Evolutionary conservation across 2,888 invertebrate species (phyloP).

Genomic region (Lycocerus yunnanus): DNA sequence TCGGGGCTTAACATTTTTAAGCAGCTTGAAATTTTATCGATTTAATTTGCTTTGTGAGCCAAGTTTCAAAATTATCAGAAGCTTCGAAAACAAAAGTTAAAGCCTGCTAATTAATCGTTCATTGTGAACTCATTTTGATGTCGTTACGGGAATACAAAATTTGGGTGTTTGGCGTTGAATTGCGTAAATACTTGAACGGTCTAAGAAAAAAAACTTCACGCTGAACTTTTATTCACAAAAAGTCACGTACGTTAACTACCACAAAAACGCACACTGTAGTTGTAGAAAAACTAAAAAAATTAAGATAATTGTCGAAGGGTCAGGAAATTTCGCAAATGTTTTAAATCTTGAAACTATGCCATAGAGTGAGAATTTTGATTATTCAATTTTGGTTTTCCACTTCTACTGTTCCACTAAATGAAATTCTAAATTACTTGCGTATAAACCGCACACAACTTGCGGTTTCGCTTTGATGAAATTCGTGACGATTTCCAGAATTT

Average conservation of each 20-base stretch:
- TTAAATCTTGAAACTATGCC: background rate
- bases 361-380: background rate
- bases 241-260: background rate
- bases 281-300: too few species aligned
- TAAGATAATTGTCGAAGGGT: background rate
- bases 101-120: background rate
- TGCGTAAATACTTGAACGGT: background rate
- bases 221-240: background rate
- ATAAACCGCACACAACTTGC: background rate
- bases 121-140: background rate
- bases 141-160: background rate
- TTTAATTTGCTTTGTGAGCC: background rate
- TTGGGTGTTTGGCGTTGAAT: background rate
- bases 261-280: background rate
- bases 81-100: background rate
- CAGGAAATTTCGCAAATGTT: background rate
- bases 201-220: background rate
- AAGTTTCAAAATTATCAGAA: background rate
- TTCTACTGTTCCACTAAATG: background rate
- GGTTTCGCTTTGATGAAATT: constrained; percentile 2
- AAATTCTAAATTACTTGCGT: background rate
- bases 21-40: background rate
- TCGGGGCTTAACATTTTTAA: background rate
- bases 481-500: background rate
- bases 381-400: background rate